These are phyloP conservation scores for Syrrhaptes paradoxus DNA, from an alignment of 2,113 vertebrate species.

Conservation along the genomic window DNA sequence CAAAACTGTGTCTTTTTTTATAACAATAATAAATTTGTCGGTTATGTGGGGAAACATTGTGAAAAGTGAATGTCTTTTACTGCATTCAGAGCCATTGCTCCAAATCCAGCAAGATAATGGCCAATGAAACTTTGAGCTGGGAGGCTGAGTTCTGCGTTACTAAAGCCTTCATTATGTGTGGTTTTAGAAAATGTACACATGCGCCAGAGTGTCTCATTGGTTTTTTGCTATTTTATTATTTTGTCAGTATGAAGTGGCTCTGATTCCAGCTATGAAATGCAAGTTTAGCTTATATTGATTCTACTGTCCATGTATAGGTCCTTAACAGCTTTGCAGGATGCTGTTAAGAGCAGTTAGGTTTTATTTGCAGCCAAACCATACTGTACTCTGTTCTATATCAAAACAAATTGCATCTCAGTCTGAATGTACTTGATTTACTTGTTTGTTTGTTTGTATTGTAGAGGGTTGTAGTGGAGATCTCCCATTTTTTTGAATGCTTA, in stretches of 20 bases:
- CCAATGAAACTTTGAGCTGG: constrained; percentile 57
- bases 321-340: neutral
- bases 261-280: constrained; percentile 6
- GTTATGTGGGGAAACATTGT: constrained; percentile 51
- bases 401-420: neutral
- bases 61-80: constrained; percentile 64
- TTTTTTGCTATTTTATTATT: neutral
- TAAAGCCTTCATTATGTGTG: neutral
- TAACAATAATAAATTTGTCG: constrained; percentile 67
- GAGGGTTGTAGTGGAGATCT: neutral
- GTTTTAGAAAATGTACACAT: neutral
- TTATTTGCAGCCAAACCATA: neutral
- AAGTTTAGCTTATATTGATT: constrained; percentile 41
- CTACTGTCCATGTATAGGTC: neutral
- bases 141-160: neutral
- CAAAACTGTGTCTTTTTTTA: constrained; percentile 60
- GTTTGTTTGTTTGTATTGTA: rapidly evolving
- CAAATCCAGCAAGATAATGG: constrained; percentile 55
- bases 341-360: neutral
- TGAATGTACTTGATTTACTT: neutral
- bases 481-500: neutral
- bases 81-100: constrained; percentile 32
- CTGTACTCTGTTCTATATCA: neutral
- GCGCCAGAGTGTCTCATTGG: neutral
- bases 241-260: neutral